Conservation (phyloP, 2,113 vertebrate genomes). For the Orcinus orca region DNA sequence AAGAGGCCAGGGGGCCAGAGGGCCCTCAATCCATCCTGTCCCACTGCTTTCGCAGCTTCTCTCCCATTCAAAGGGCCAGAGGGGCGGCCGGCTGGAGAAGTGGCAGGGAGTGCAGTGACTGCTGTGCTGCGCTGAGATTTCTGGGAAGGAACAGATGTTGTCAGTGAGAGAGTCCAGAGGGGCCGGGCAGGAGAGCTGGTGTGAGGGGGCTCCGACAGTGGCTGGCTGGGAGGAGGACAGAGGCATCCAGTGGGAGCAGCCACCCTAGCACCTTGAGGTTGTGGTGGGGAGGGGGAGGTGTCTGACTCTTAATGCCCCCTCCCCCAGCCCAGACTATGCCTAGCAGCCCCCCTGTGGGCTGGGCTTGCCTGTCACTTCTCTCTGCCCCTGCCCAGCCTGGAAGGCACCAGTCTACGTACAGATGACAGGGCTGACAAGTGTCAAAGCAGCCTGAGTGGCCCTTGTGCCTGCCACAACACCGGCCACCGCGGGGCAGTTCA, state of each 20-base stretch:
- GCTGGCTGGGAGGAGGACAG: slow-evolving; percentile 33
- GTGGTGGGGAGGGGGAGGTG: neutral
- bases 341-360: neutral
- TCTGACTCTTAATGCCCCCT: neutral
- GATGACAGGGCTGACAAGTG: neutral
- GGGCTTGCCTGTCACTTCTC: neutral
- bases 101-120: neutral
- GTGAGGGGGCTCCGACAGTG: slow-evolving; percentile 47
- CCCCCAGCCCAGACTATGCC: neutral
- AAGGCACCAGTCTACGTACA: neutral
- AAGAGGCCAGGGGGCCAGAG: neutral
- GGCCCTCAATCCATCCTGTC: neutral
- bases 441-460: neutral
- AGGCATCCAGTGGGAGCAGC: neutral
- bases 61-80: neutral
- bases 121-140: neutral
- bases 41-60: neutral
- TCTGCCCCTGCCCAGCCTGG: neutral
- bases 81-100: neutral
- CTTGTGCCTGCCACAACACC: neutral
- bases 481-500: neutral
- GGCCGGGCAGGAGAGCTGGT: neutral
- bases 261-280: neutral
- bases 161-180: slow-evolving; percentile 26
- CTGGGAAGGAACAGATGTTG: slow-evolving; percentile 39